Percentiles rank a stretch among this genome's conserved stretches.
Evolutionary conservation across 2,888 invertebrate genomes (phyloP).

Genomic region (Leptopilina drosophilae): DNA sequence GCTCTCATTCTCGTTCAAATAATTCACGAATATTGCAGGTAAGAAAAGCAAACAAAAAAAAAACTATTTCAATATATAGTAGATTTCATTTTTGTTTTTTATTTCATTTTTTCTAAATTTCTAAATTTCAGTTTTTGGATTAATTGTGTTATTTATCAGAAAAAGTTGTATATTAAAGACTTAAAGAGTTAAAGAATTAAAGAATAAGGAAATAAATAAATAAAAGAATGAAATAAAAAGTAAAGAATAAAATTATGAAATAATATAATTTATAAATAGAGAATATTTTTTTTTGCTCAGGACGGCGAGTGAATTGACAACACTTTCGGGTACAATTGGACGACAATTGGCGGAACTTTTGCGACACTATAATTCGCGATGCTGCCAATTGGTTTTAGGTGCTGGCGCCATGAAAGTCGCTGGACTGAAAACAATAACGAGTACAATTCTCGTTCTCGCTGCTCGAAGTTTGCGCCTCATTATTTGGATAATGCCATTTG

Average conservation of each 20-base stretch:
- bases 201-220: too few species aligned
- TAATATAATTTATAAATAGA: too few species aligned
- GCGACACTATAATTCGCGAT: constrained; percentile 90
- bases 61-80: background rate
- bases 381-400: constrained; percentile 96
- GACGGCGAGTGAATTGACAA: constrained; percentile 81
- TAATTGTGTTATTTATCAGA: too few species aligned
- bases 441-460: constrained; percentile 93
- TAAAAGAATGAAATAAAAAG: too few species aligned
- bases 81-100: too few species aligned
- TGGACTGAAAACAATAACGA: constrained; percentile 95
- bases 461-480: constrained; percentile 90
- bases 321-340: constrained; percentile 88
- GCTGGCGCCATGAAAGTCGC: constrained; percentile 97
- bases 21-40: constrained; percentile 93
- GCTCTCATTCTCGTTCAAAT: constrained; percentile 93
- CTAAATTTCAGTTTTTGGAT: background rate
- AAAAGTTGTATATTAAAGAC: too few species aligned
- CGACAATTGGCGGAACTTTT: constrained; percentile 92
- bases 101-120: background rate
- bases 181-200: too few species aligned
- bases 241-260: too few species aligned
- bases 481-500: constrained; percentile 87
- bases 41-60: constrained; percentile 32
- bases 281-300: constrained; percentile 58